These are phyloP conservation scores for Xiphophorus hellerii DNA, from an alignment of 2,113 vertebrate species.

Conservation along the genomic window DNA sequence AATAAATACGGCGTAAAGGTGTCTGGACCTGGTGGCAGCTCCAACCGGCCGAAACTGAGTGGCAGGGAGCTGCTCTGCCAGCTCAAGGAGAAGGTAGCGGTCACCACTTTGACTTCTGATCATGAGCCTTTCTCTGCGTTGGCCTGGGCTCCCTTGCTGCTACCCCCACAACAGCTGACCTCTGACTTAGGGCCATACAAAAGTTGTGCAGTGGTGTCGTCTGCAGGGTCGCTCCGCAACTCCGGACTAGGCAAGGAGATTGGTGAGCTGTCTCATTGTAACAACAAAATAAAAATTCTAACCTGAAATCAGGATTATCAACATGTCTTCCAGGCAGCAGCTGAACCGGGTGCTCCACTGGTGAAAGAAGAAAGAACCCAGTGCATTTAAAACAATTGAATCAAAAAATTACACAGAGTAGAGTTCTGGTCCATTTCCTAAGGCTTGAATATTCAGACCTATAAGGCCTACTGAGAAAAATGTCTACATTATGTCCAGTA, in stretches of 20 bases:
- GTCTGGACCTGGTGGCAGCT: conserved; percentile 31
- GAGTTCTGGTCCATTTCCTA: too few relatives aligned
- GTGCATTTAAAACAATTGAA: too few relatives aligned
- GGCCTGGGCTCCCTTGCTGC: conserved; percentile 74
- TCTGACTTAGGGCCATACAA: conserved; percentile 74
- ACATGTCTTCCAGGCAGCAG: too few relatives aligned
- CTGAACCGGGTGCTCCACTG: too few relatives aligned
- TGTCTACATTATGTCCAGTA: too few relatives aligned
- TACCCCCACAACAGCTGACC: conserved; percentile 66
- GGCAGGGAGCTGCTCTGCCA: conserved; percentile 77
- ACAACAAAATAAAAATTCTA: too few relatives aligned
- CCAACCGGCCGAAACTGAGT: conserved; percentile 55
- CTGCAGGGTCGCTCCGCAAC: conserved; percentile 66
- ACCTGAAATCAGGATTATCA: too few relatives aligned
- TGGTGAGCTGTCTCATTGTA: conserved; percentile 41
- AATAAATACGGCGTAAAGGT: conserved; percentile 80
- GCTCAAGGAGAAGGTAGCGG: conserved; percentile 68
- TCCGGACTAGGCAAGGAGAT: conserved; percentile 78
- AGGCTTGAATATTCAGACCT: too few relatives aligned
- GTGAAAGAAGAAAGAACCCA: too few relatives aligned
- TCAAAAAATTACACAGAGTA: too few relatives aligned
- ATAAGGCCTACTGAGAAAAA: too few relatives aligned
- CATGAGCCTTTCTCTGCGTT: conserved; percentile 74
- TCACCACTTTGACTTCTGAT: conserved; percentile 73
- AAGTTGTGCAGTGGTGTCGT: conserved; percentile 75